Conservation (phyloP, 2,888 invertebrate species). For the Dryococelus australis region DNA sequence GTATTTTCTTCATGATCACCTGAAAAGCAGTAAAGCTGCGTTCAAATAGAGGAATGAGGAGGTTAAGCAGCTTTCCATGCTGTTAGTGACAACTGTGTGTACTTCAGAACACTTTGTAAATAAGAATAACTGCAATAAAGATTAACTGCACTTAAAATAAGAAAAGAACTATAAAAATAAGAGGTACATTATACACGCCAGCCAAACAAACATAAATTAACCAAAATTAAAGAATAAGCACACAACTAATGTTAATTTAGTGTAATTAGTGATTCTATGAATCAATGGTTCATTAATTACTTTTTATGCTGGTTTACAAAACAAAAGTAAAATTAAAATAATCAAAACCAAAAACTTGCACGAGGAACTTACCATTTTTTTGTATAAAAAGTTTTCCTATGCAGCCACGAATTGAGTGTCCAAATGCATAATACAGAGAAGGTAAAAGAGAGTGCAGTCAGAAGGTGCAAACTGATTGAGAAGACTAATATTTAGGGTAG, state of each 20-base stretch:
- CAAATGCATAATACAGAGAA: conserved; percentile 47
- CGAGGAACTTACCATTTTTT: conserved; percentile 49
- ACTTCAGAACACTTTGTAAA: background rate
- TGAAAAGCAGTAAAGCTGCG: background rate
- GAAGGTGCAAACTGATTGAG: conserved; percentile 47
- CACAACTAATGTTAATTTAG: conserved; percentile 43
- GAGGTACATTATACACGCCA: conserved; percentile 27
- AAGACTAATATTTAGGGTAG: conserved; percentile 38
- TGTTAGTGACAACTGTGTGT: conserved; percentile 28
- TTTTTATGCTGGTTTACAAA: conserved; percentile 22
- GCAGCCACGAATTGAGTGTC: conserved; percentile 48
- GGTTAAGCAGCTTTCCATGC: conserved; percentile 28
- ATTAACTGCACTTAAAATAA: conserved; percentile 24
- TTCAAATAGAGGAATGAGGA: background rate
- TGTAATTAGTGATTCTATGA: conserved; percentile 41
- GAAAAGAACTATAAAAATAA: background rate
- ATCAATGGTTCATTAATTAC: conserved; percentile 33
- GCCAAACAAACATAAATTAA: conserved; percentile 33
- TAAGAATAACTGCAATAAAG: conserved; percentile 22
- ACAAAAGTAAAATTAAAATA: conserved; percentile 41
- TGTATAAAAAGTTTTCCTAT: conserved; percentile 50
- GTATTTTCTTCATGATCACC: too few relatives aligned
- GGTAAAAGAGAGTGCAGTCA: conserved; percentile 46
- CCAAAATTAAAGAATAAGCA: conserved; percentile 34
- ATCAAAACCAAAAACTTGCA: conserved; percentile 43